Evolutionary conservation across 1,140 invertebrate species (phyloP), one percentile per base, ranked within the genome.

Genomic region (Pararge aegeria): DNA sequence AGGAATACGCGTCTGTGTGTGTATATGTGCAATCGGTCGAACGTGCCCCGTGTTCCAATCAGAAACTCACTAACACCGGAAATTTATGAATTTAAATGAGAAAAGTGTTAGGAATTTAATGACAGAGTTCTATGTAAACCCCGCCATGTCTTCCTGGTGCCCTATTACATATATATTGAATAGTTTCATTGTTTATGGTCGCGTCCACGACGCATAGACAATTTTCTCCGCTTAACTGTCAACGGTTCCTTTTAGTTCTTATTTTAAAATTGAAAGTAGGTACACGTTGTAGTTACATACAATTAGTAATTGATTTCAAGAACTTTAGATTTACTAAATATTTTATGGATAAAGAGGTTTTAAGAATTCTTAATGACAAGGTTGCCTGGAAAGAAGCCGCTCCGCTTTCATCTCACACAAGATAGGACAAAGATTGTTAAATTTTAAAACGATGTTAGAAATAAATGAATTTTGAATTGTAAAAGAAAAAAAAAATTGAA

Each of bases 31-130:
- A 78, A 83, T 83, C 81, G 77, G 74, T 78, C 79, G 75, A 70
- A 78, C 86, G 86, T 89, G 83, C 67, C 40, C 12, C 13, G 80
- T 44, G 34, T 81, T 50, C 58, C 75, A 83, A 84, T 77, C 65
- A 7, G 58, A 70, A 79, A 70, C 64, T 71, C 61, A 75, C 76
- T 80, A 78, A 73, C 80, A 87, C 86, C 86, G 86, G 86, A 89
- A 84, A 89, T 89, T 87, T 89, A 89, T 89, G 86, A 89, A 89
- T 89, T 85, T 80, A 84, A 88, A 88, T 87, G 77, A 80, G 83
- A 88, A 88, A 78, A 86, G 82, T 89, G 86, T 84, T 78, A 84
- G 75, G 83, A 89, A 87, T 89, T 87, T 87, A 89, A 89, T 89
- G 80, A 78, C 75, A 74, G 66, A 76, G 64, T 87, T 87, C 83